These are phyloP conservation scores for Manis pentadactyla DNA, from an alignment of 2,797 vertebrate species.

Conservation along the genomic window DNA sequence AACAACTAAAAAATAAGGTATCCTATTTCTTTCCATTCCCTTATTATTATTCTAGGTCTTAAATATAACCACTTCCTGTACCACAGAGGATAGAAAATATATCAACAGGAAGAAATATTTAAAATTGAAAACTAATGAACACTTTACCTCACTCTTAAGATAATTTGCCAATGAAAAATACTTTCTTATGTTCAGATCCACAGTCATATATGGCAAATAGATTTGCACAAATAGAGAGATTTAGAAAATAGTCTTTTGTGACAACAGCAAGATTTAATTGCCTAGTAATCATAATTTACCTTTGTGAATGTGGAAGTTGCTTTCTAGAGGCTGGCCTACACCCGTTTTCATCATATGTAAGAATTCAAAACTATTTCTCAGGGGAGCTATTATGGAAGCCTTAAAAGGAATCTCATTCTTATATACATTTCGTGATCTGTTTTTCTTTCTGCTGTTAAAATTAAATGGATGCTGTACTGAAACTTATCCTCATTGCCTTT, in stretches of 20 bases:
- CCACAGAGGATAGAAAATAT: background rate
- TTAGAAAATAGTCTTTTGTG: slow-evolving; percentile 55
- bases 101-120: background rate
- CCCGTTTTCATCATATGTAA: background rate
- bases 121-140: slow-evolving; percentile 32
- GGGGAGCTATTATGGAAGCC: background rate
- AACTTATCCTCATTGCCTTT: slow-evolving; percentile 55
- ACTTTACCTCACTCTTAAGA: background rate
- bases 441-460: slow-evolving; percentile 67
- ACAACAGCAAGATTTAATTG: background rate
- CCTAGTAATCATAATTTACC: slow-evolving; percentile 46
- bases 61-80: background rate
- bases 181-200: background rate
- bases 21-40: background rate
- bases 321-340: background rate
- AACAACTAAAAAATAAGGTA: background rate
- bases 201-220: background rate
- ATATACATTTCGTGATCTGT: background rate
- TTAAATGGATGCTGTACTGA: slow-evolving; percentile 23
- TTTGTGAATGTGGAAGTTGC: slow-evolving; percentile 35
- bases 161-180: background rate
- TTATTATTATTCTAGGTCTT: background rate
- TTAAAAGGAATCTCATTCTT: slow-evolving; percentile 36
- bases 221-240: background rate
- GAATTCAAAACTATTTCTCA: slow-evolving; percentile 46